phyloP scores from a whole-genome alignment of 2,888 invertebrate genomes.

The Reticulitermes lucifugus region DNA sequence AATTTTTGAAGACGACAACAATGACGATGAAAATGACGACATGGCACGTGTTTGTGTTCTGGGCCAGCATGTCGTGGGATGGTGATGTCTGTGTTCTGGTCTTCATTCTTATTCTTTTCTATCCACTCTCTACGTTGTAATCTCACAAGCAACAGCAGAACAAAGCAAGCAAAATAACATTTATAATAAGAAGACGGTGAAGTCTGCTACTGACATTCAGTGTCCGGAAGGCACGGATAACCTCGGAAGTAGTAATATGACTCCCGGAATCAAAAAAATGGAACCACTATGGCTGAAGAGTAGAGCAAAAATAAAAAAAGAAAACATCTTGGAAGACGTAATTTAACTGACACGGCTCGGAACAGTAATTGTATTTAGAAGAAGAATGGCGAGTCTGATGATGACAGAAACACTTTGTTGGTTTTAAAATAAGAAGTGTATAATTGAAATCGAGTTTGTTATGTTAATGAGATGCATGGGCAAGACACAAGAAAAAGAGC shows the following conservation, averaged over 20 bases:
- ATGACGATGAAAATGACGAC: background rate
- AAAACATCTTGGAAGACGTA: background rate
- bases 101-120: background rate
- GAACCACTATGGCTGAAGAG: slow-evolving; percentile 11
- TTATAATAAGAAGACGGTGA: background rate
- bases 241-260: slow-evolving; percentile 14
- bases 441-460: slow-evolving; percentile 17
- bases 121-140: too few relatives aligned
- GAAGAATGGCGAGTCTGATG: background rate
- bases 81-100: background rate
- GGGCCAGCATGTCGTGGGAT: background rate
- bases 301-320: background rate
- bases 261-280: slow-evolving; percentile 7
- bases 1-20: too few relatives aligned
- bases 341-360: background rate
- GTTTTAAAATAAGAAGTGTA: background rate
- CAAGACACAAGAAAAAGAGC: background rate
- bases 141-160: background rate
- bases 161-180: slow-evolving; percentile 8
- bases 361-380: background rate
- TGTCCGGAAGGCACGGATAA: slow-evolving; percentile 2
- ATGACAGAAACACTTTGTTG: slow-evolving; percentile 5
- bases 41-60: background rate
- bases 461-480: slow-evolving; percentile 1
- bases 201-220: slow-evolving; percentile 11